Evolutionary conservation across 2,888 invertebrate species (phyloP), one percentile per base, ranked within the genome.

Genomic region (Phyllotreta cruciferae): DNA sequence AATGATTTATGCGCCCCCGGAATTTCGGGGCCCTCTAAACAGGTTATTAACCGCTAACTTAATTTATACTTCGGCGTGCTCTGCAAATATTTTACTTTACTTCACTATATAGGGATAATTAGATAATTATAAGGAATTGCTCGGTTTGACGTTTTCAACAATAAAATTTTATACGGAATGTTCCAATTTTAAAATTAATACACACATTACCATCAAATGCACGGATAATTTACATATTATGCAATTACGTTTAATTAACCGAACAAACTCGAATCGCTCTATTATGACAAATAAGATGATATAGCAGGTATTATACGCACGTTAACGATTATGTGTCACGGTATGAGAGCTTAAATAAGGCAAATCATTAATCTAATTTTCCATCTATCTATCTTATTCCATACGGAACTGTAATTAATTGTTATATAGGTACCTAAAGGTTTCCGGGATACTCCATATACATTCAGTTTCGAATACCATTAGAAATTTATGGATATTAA

Each of bases 1-100:
- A 52, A 52, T 52, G 52, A 52, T 52, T 52, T 52, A 52, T 52
- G 52, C 52, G 52, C 52, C 37, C 52, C 13, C 35, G 52, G 37
- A 52, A 49, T 36, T 52, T 52, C 13, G 9, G 37, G 37, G 52
- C 14, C 37, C 38, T 24, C 24, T 52, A 37, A 52, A 52, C 52
- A 52, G 37, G 52, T 52, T 52, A 52, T 52, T 52, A 52, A 36
- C 47, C 37, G 34, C 52, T 37, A 52, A 52, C 52, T 52, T 52
- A 52, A 52, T 52, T 52, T 52, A 52, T 52, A 38, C 13, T 38
- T 49, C 6, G 14, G 34, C 24, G 24, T 13, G 24, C 47, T 14
- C n/a, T 10, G 49, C 49, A 35, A 49, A 49, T 49, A 47, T 47
- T 47, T 47, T 47, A 47, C 47, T 47, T 47, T 47, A 47, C 47